Conservation (phyloP, 1,140 invertebrate genomes). For the Chrysomallon squamiferum region DNA sequence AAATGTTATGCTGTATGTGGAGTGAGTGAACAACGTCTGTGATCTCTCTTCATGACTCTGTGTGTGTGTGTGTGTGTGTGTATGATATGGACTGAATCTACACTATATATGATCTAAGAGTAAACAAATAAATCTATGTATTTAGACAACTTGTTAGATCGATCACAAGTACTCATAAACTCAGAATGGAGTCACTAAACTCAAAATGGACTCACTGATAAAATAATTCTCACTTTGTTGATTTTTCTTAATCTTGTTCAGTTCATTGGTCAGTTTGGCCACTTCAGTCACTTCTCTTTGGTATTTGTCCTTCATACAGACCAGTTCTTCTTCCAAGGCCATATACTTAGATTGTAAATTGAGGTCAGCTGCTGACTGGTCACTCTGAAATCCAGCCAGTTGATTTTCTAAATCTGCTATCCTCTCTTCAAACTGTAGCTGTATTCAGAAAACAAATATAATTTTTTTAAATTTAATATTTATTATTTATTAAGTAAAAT, state of each 20-base stretch:
- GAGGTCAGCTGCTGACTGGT: too few species aligned
- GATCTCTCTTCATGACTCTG: background rate
- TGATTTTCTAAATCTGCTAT: conserved; percentile 56
- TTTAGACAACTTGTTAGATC: too few species aligned
- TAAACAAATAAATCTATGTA: too few species aligned
- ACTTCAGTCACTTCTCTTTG: conserved; percentile 48
- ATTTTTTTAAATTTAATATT: too few species aligned
- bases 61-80: background rate
- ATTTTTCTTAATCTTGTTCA: conserved; percentile 40
- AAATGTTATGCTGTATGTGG: too few species aligned
- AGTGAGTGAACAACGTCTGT: too few species aligned
- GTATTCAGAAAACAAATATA: too few species aligned
- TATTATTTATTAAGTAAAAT: too few species aligned
- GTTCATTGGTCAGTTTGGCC: conserved; percentile 43
- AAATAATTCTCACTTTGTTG: conserved; percentile 40
- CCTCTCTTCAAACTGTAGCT: conserved; percentile 59
- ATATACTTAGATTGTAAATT: too few species aligned
- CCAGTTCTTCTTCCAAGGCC: conserved; percentile 58
- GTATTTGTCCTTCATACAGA: conserved; percentile 49
- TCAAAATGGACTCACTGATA: background rate
- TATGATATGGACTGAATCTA: background rate
- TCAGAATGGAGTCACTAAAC: too few species aligned
- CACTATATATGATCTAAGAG: too few species aligned
- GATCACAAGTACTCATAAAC: background rate
- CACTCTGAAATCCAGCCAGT: conserved; percentile 41